Evolutionary conservation across 2,888 invertebrate genomes (phyloP).

Genomic region (Rosalia funebris): DNA sequence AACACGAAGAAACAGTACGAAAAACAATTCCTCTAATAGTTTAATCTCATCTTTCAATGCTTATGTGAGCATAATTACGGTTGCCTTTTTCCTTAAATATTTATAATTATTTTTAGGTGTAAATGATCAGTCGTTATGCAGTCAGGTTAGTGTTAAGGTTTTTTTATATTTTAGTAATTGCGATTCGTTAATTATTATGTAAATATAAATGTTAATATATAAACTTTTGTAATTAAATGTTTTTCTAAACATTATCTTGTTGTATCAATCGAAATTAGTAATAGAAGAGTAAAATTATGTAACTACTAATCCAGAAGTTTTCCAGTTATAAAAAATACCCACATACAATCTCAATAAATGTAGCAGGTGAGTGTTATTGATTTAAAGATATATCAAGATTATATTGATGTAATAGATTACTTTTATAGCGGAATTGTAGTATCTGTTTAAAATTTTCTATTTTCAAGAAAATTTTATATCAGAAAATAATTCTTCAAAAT

Average conservation of each 20-base stretch:
- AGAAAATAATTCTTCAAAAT: too few species aligned
- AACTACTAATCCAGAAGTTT: too few species aligned
- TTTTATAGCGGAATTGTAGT: too few species aligned
- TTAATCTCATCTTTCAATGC: constrained; percentile 18
- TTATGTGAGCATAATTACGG: constrained; percentile 25
- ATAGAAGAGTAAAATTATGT: too few species aligned
- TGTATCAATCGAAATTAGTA: too few species aligned
- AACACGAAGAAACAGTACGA: constrained; percentile 3
- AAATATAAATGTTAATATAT: constrained; percentile 38
- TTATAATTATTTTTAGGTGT: constrained; percentile 30
- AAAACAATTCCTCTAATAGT: constrained; percentile 18
- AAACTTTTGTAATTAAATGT: constrained; percentile 28
- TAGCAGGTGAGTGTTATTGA: too few species aligned
- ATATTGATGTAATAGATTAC: too few species aligned
- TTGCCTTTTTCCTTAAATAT: constrained; percentile 32
- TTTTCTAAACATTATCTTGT: constrained; percentile 11
- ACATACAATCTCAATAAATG: too few species aligned
- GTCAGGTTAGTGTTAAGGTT: constrained; percentile 33
- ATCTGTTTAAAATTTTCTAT: too few species aligned
- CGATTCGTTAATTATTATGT: constrained; percentile 42
- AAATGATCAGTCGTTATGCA: constrained; percentile 14
- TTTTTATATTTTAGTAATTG: constrained; percentile 30
- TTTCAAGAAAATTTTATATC: too few species aligned
- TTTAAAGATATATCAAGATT: too few species aligned
- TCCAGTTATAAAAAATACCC: too few species aligned